Base-by-base conservation (phyloP, 2,888 invertebrate species). In the Pseudanteris insignis region DNA sequence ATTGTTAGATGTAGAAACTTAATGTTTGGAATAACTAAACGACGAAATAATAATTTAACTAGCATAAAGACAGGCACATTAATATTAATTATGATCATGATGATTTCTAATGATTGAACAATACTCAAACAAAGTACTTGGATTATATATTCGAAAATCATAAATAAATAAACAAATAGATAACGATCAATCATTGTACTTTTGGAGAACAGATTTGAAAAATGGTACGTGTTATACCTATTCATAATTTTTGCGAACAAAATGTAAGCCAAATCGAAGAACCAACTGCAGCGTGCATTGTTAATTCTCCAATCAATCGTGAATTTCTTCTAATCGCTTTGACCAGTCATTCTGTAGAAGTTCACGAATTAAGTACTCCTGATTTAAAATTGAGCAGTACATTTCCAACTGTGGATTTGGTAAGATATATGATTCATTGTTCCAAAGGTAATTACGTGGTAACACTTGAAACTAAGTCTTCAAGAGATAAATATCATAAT, bases 321-420 rank as follows among this genome's bases (percentile, higher is more conserved):
- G 84, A 87, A 65, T 82, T 84, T 59, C 78, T 88, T 2, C 80
- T 89, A 8, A 77, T 87, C 10, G 88, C 87, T 0, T 75, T 86
- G 15, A 83, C 86, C 2, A 86, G 85, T 65, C 85, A 86, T 70
- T 84, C 84, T 32, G 81, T 86, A 1, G 85, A 86, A 75, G 86
- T 88, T 0, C 81, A 85, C 67, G 84, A 86, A 67, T 71, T 87
- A 36, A 68, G 47, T 40, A 64, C 68, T 5, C 71, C 77, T 0
- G 77, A 81, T 15, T 76, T 80, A 9, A 76, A 78, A 41, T 75
- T 85, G 2, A 70, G 83, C n/a, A 86, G 87, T 65, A 83, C 85
- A 0, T 87, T 91, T 72, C 88, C 89, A 1, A 90, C 90, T 0
- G 89, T 90, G 0, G 90, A 90, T 65, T 84, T 87, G 68, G 88